Evolutionary conservation across 1,140 invertebrate genomes (phyloP), one percentile per base, ranked within the genome.

Genomic region (Diachasmimorpha longicaudata): DNA sequence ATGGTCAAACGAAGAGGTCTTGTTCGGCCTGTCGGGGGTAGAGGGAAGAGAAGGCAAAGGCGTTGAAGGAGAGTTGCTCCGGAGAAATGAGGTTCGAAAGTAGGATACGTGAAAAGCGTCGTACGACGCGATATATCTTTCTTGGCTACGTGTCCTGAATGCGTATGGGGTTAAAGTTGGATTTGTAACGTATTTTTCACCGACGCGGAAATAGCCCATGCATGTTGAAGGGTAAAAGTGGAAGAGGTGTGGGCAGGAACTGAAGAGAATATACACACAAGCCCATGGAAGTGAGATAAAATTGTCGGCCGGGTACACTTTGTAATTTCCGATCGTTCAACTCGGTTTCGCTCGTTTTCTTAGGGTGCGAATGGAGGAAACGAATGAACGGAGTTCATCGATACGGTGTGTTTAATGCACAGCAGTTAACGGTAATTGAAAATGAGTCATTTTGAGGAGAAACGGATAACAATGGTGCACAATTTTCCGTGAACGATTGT

Each of bases 121-220:
- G 77, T 81, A 78, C 80, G 79, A 82, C 80, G 79, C 81, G 80
- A 85, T 85, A 85, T 84, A 84, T 84, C 81, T 83, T 81, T 79
- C 76, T 78, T 75, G 74, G 75, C 71, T 82, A 83, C 83, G 83
- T 85, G 84, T 84, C 79, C 76, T 78, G 84, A 84, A 85, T 85
- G 76, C 76, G 72, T 73, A 77, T 58, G 78, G 78, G 77, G 78
- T 83, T 83, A 82, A 81, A 83, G 82, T 82, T 81, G 79, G 81
- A 83, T 85, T 85, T 85, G 83, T 85, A 82, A 82, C 84, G 82
- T 84, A 84, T 85, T 85, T 84, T 84, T 82, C 80, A 79, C 78
- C 79, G 78, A 80, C 78, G 74, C 79, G 75, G 78, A 79, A 81
- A 82, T 83, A 81, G 77, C 79, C 58, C 58, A 63, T 81, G 81